Base-by-base conservation (phyloP, 1,140 invertebrate species). In the Drosophila subobscura region DNA sequence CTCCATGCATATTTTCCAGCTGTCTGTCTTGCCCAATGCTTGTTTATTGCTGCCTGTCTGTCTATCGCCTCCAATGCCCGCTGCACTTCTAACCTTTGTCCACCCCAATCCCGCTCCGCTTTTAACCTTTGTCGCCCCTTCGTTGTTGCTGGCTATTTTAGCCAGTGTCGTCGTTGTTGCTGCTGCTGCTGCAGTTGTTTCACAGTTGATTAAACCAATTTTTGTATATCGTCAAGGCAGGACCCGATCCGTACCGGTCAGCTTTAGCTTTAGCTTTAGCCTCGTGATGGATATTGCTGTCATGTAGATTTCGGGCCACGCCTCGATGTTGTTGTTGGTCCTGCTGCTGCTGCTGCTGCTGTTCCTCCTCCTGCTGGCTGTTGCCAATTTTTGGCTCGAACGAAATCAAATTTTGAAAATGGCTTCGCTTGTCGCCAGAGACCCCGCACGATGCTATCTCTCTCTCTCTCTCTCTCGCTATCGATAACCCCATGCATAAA, bases 121-220 rank as follows among this genome's bases (percentile, higher is more conserved):
- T n/a, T n/a, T 59, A 71, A 63, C 78, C 72, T 78, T 86, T 72
- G 77, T 77, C 65, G 55, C 55, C 52, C 29, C 54, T 46, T 60
- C 41, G 44, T 77, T 73, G 79, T 70, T 70, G 42, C 50, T 72
- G 60, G 63, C 67, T 59, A 57, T 81, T 81, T 63, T 71, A 72
- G 70, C 55, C 46, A 64, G 60, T 81, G 73, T 52, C 57, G 63
- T 59, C 16, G 16, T n/a, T n/a, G n/a, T n/a, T n/a, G n/a, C n/a
- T n/a, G n/a, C n/a, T n/a, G n/a, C n/a, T 79, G 67, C 71, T 81
- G 83, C 78, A 88, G 74, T 88, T 88, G 83, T 88, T 88, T 88
- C 78, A 88, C 83, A 88, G 83, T 88, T 88, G 83, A 88, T 88
- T 88, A 88, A 88, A 88, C 83, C 83, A 88, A 88, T 88, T 88